These are phyloP conservation scores for Beroe forskalii DNA, from an alignment of 37 sponge, comb jelly and placozoan species.

Conservation along the genomic window DNA sequence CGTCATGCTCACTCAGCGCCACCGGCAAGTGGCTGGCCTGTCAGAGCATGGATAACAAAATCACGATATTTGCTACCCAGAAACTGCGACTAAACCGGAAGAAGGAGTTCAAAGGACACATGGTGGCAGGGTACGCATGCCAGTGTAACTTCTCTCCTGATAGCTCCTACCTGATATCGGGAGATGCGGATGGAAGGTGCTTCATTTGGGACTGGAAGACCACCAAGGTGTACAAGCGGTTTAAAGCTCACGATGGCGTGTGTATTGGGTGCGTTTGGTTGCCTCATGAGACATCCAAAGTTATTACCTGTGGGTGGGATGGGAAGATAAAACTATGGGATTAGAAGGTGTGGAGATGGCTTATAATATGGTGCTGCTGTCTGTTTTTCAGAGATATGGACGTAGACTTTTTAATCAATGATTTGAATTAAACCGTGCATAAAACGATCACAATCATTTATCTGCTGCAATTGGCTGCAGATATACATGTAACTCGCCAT, in stretches of 20 bases:
- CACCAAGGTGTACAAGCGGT: constrained; percentile 78
- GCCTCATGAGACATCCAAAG: constrained; percentile 96
- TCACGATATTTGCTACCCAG: constrained; percentile 82
- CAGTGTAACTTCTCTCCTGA: constrained; percentile 96
- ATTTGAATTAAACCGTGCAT: too few species aligned
- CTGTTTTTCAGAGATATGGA: too few species aligned
- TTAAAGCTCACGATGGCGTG: constrained; percentile 93
- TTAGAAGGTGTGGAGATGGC: too few species aligned
- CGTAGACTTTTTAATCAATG: too few species aligned
- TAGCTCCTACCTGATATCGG: constrained; percentile 83
- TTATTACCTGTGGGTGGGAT: constrained; percentile 98
- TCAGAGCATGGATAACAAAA: constrained; percentile 95
- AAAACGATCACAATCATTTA: too few species aligned
- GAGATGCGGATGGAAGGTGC: constrained; percentile 90
- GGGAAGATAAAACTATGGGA: constrained; percentile 96
- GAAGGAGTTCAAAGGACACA: constrained; percentile 96
- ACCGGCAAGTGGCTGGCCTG: constrained; percentile 96
- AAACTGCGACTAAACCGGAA: constrained; percentile 90
- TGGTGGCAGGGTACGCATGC: constrained; percentile 99
- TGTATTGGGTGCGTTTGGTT: constrained; percentile 94
- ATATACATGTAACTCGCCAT: too few species aligned
- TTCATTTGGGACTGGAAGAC: constrained; percentile 98
- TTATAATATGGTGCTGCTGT: too few species aligned
- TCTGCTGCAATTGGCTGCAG: too few species aligned
- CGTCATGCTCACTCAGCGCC: constrained; percentile 78